Percentiles rank a stretch among this genome's conserved stretches.
Conservation (phyloP, 1,140 invertebrate species). For the Pogonomyrmex barbatus region DNA sequence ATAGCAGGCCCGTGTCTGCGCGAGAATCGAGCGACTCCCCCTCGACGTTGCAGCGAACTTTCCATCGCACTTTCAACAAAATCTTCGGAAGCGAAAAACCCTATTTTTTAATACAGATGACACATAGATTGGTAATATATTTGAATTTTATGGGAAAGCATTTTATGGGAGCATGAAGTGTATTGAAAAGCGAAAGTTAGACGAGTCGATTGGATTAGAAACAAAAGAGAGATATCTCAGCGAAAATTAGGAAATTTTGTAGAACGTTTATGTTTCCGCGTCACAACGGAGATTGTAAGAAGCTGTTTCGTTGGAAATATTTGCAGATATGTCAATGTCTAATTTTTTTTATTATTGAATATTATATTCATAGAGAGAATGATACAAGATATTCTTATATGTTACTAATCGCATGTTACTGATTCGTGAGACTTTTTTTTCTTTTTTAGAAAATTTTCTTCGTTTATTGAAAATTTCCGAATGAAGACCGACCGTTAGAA, state of each 20-base stretch:
- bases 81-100: neutral
- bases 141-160: neutral
- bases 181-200: slow-evolving; percentile 1
- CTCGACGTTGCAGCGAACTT: neutral
- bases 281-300: neutral
- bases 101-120: neutral
- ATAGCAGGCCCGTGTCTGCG: neutral
- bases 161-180: neutral
- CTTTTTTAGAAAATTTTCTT: neutral
- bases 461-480: neutral
- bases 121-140: neutral
- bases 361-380: neutral
- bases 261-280: neutral
- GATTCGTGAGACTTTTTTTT: neutral
- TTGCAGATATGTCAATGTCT: neutral
- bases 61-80: neutral
- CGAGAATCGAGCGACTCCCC: neutral
- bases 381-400: neutral
- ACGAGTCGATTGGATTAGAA: neutral
- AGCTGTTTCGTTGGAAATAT: neutral
- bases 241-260: neutral
- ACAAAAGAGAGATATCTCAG: neutral
- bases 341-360: neutral
- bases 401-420: neutral
- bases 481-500: neutral